Base-by-base conservation (phyloP, 1,140 invertebrate species). In the Odontomachus brunneus region DNA sequence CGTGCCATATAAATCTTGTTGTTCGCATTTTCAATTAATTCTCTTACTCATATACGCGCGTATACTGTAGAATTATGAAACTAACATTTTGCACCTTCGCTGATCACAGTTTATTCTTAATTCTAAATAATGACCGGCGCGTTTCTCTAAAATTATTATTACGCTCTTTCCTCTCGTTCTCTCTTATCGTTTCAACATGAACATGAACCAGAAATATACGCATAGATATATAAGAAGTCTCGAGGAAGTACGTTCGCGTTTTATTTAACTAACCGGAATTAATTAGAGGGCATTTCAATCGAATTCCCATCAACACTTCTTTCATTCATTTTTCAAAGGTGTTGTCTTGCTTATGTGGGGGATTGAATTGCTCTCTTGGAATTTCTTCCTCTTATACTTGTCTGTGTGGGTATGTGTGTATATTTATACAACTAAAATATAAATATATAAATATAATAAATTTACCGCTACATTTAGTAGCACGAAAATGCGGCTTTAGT, bases 41-140 rank as follows among this genome's bases (percentile, higher is more conserved):
- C 2, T 48, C 9, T 74, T 14, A 14, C 7, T 49, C 17, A 5
- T 75, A 29, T 75, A 63, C 17, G n/a, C n/a, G n/a, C n/a, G 60
- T 74, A 29, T 5, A 49, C 29, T 19, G 0, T 33, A 5, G 44
- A 5, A 59, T 73, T 62, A n/a, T 12, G 60, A 22, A n/a, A 62
- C 24, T 44, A 62, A 5, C 33, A 33, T 60, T 80, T 72, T 73
- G 24, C 15, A 17, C 17, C 12, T 59, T 81, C 14, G 53, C 24
- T 33, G 38, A 81, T 81, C 76, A 81, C 66, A 81, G 76, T 59
- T 80, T 44, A 81, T 81, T 59, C 19, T 11, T 72, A n/a, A 72
- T 59, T 59, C 26, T 33, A 66, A 17, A 66, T 24, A 38, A 65
- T 7, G 24, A 66, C 19, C 3, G 38, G 3, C 38, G 9, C 38